phyloP scores from a whole-genome alignment of 1,140 invertebrate genomes.

The Scaptomyza graminum region DNA sequence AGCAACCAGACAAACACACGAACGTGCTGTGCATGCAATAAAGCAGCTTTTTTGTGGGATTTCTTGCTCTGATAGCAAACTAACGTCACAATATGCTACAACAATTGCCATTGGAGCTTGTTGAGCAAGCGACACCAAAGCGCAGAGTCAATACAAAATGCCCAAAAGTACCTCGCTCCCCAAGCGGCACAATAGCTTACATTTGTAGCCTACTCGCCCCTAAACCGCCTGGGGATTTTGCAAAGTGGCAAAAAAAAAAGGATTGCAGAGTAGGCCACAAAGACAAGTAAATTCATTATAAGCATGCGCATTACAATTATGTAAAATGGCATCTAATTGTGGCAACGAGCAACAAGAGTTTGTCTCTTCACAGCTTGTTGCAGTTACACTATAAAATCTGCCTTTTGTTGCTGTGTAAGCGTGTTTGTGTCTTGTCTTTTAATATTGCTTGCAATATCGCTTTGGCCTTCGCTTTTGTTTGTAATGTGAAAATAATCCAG shows the following conservation, averaged over 20 bases:
- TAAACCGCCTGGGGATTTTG: neutral
- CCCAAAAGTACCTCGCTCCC: neutral
- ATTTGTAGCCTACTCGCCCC: slow-evolving; percentile 18
- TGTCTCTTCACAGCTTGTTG: too few relatives aligned
- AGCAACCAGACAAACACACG: slow-evolving; percentile 71
- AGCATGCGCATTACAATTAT: slow-evolving; percentile 56
- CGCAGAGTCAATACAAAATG: slow-evolving; percentile 42
- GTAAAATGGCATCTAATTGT: slow-evolving; percentile 45
- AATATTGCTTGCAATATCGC: slow-evolving; percentile 56
- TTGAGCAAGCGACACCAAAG: neutral
- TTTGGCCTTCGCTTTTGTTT: slow-evolving; percentile 65
- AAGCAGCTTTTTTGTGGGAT: slow-evolving; percentile 77
- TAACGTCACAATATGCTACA: slow-evolving; percentile 76
- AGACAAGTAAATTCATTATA: slow-evolving; percentile 21
- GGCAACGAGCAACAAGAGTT: neutral
- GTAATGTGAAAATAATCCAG: slow-evolving; percentile 78
- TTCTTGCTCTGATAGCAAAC: slow-evolving; percentile 68
- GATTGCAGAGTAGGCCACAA: slow-evolving; percentile 9
- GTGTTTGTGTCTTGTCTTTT: slow-evolving; percentile 39
- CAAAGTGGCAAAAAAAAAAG: slow-evolving; percentile 1
- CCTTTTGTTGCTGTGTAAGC: too few relatives aligned
- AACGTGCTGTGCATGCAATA: slow-evolving; percentile 80
- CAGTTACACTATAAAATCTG: too few relatives aligned
- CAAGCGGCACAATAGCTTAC: slow-evolving; percentile 47
- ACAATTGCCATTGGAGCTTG: slow-evolving; percentile 59